Evolutionary conservation across 2,888 invertebrate genomes (phyloP).

Genomic region (Chydorus sphaericus): DNA sequence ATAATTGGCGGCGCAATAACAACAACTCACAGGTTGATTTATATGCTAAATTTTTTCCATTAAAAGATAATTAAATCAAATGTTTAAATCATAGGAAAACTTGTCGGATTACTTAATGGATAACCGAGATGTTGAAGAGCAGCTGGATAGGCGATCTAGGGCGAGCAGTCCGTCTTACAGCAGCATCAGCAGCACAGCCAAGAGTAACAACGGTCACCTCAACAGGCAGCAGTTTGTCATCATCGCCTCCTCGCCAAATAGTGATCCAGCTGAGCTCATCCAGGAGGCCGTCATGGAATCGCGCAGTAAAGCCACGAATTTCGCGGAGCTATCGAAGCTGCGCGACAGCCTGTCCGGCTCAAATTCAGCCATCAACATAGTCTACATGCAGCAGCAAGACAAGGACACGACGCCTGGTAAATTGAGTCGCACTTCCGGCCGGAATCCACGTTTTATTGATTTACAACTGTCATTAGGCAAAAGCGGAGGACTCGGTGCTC

Average conservation of each 20-base stretch:
- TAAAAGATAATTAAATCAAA: neutral
- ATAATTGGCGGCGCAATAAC: neutral
- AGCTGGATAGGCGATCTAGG: conserved; percentile 6
- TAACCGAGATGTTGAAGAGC: conserved; percentile 12
- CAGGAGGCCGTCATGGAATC: conserved; percentile 18
- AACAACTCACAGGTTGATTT: neutral
- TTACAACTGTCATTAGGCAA: neutral
- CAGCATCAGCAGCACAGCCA: conserved; percentile 6
- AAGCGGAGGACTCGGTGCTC: neutral
- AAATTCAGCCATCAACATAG: conserved; percentile 23
- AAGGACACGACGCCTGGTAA: conserved; percentile 19
- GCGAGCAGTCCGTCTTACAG: conserved; percentile 13
- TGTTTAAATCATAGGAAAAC: conserved; percentile 5
- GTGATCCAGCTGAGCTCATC: conserved; percentile 17
- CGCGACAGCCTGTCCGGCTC: conserved; percentile 35
- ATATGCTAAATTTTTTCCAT: neutral
- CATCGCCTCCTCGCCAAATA: conserved; percentile 12
- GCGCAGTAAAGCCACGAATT: conserved; percentile 45
- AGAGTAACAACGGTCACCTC: neutral
- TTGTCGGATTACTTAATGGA: conserved; percentile 12
- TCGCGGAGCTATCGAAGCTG: conserved; percentile 51
- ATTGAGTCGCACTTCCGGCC: no score
- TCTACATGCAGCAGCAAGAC: conserved; percentile 41
- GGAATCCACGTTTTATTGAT: neutral
- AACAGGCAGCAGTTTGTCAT: conserved; percentile 3